These are phyloP conservation scores for Oreochromis grahami DNA, from an alignment of 2,797 vertebrate genomes.

Conservation along the genomic window DNA sequence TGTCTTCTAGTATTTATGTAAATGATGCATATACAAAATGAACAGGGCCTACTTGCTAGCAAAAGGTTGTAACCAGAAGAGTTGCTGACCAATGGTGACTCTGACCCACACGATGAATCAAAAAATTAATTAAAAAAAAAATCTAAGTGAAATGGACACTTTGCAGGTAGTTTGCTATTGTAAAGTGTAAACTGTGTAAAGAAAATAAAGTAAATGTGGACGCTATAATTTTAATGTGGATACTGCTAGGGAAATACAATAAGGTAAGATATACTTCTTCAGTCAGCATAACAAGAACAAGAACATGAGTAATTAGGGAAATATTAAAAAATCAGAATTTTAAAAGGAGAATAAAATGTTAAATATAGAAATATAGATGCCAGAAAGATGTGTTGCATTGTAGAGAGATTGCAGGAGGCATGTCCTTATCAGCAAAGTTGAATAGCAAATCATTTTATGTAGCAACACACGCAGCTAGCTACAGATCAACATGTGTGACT, in stretches of 20 bases:
- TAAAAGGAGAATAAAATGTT: background rate
- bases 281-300: background rate
- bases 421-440: background rate
- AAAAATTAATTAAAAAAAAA: rapidly evolving
- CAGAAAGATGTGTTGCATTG: background rate
- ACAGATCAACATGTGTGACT: background rate
- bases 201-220: background rate
- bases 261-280: background rate
- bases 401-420: background rate
- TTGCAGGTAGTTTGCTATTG: background rate
- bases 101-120: background rate
- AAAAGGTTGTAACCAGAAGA: background rate
- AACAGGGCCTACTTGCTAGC: background rate
- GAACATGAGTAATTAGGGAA: background rate
- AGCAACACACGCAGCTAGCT: background rate
- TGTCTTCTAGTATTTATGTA: background rate
- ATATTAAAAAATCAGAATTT: background rate
- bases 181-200: too few relatives aligned
- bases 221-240: background rate
- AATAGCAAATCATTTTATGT: background rate
- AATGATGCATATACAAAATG: background rate
- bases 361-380: background rate
- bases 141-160: background rate
- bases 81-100: background rate
- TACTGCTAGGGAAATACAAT: background rate